Evolutionary conservation across 1,140 invertebrate species (phyloP).

Genomic region (Cherax destructor): DNA sequence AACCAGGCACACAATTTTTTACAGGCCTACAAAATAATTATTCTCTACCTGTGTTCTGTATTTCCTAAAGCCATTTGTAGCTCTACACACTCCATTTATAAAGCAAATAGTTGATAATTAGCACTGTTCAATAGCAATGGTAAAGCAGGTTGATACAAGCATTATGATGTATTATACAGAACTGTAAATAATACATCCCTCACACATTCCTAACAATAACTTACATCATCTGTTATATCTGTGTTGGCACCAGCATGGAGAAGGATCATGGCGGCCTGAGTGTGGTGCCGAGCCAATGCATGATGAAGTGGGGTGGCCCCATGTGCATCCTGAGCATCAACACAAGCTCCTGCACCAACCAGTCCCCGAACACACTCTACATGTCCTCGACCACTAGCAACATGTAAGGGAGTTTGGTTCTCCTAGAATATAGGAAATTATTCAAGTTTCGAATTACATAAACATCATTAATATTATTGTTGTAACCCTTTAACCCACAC

Average conservation of each 20-base stretch:
- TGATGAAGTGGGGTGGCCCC: conserved; percentile 81
- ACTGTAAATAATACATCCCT: background rate
- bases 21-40: too few relatives aligned
- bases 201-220: conserved; percentile 28
- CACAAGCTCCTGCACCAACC: conserved; percentile 80
- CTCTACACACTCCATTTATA: too few relatives aligned
- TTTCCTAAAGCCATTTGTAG: too few relatives aligned
- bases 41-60: too few relatives aligned
- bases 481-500: too few relatives aligned
- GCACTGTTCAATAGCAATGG: background rate
- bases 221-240: conserved; percentile 83
- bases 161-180: background rate
- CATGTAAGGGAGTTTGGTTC: conserved; percentile 80
- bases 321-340: conserved; percentile 79
- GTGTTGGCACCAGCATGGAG: conserved; percentile 84
- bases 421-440: conserved; percentile 75
- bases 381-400: conserved; percentile 79
- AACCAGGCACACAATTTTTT: too few relatives aligned
- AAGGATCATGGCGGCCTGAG: conserved; percentile 80
- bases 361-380: conserved; percentile 80
- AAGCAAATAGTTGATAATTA: too few relatives aligned
- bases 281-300: conserved; percentile 80
- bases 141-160: background rate
- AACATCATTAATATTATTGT: too few relatives aligned
- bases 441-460: too few relatives aligned